Conservation (phyloP, 1,140 invertebrate genomes). For the Sitobion miscanthi region DNA sequence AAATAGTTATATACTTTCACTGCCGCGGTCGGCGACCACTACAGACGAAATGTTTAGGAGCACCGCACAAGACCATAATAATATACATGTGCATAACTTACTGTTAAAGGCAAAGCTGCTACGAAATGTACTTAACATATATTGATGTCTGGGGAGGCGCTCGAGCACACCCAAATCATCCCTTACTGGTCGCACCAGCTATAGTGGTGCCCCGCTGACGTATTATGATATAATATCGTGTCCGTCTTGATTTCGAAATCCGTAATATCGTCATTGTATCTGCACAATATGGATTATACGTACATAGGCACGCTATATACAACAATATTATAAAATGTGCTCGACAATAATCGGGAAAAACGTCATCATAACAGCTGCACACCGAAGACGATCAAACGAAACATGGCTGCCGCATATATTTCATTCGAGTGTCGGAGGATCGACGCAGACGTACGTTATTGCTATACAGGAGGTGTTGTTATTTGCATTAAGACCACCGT, state of each 20-base stretch:
- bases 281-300: no score
- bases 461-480: neutral
- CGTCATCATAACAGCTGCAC: neutral
- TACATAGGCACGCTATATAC: no score
- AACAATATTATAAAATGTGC: no score
- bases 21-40: neutral
- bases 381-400: neutral
- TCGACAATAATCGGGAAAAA: neutral
- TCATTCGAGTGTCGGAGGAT: neutral
- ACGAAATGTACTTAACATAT: neutral
- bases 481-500: neutral
- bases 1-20: neutral
- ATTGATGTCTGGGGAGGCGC: neutral
- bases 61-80: neutral
- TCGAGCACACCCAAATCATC: neutral
- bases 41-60: neutral
- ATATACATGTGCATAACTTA: neutral
- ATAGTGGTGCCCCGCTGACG: neutral
- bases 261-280: neutral
- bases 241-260: neutral
- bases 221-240: neutral
- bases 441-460: neutral
- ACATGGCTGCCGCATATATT: neutral
- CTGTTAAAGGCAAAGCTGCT: neutral
- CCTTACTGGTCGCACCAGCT: neutral